Percentiles rank a stretch among this genome's conserved stretches.
Conservation (phyloP, 2,113 vertebrate species). For the Benthochromis sp. region DNA sequence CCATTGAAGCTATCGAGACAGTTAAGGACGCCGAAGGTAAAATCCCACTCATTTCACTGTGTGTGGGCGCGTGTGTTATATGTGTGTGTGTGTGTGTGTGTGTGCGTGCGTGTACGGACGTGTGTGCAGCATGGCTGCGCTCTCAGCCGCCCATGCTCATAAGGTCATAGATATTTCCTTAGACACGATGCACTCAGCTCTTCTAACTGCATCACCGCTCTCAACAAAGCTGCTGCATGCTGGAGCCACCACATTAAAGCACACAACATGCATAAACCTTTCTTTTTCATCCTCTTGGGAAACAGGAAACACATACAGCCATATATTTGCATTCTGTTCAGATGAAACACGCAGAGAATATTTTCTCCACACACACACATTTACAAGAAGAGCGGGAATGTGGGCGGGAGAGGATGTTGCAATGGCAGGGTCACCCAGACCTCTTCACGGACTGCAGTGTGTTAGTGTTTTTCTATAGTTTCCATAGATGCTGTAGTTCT, state of each 20-base stretch:
- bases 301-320: background rate
- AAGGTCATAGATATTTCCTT: constrained; percentile 42
- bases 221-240: constrained; percentile 5
- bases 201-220: constrained; percentile 37
- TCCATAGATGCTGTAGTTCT: background rate
- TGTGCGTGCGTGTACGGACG: background rate
- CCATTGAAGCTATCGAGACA: constrained; percentile 76
- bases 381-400: constrained; percentile 3
- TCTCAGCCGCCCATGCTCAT: constrained; percentile 50
- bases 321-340: background rate
- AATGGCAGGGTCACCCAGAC: background rate
- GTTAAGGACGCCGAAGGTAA: constrained; percentile 75
- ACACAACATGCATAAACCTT: background rate
- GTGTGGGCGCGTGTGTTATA: background rate
- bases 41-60: constrained; percentile 50
- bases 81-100: constrained; percentile 20
- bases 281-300: background rate
- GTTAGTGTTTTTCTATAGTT: background rate
- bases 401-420: constrained; percentile 23
- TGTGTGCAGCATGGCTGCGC: constrained; percentile 38
- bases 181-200: constrained; percentile 50
- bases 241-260: constrained; percentile 12
- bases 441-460: background rate
- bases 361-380: background rate
- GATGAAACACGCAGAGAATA: background rate